Base-by-base conservation (phyloP, 92 coral and sea anemone species). In the Isaurus tuberculatus region DNA sequence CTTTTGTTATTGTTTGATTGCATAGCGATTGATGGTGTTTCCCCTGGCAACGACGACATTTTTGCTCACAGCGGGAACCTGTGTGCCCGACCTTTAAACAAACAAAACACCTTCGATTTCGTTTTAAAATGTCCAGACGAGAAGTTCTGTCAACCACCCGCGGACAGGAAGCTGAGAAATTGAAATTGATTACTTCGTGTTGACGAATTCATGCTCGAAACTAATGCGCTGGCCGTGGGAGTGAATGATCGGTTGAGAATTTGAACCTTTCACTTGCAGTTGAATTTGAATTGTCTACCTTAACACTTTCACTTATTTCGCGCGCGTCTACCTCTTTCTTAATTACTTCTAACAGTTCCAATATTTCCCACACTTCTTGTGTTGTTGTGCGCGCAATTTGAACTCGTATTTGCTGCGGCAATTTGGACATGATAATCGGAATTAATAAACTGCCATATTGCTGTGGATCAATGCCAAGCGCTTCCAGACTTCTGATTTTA, bases 1-100 rank as follows among this genome's bases (percentile, higher is more conserved):
- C n/a, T 73, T 83, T 42, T 20, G 17, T 31, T 49, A 80, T 14
- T 30, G 27, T 2, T 70, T 83, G 88, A n/a, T 66, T 80, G 44
- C 92, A 91, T 19, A 88, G 44, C 8, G 92, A 91, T 73, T 91
- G 92, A 70, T 86, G 90, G 57, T 91, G 92, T 34, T 72, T 88
- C 17, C 86, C 86, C 14, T 83, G 71, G 72, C 95, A 92, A 65
- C 69, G 78, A 19, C 89, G 80, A 61, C 94, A 91, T 65, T 23
- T 61, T 49, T 34, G 72, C 17, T 42, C 20, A 73, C 94, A 87
- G 27, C 81, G 86, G 40, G 46, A 65, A 55, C 91, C 60, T 43
- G 74, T 85, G 75, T 87, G 94, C 34, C 91, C 94, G 19, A 15
- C 16, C 69, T 80, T 55, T 13, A 87, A 80, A 42, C 94, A 91